Evolutionary conservation across 2,888 invertebrate species (phyloP), one percentile per base, ranked within the genome.

Genomic region (Plemyria rubiginata): DNA sequence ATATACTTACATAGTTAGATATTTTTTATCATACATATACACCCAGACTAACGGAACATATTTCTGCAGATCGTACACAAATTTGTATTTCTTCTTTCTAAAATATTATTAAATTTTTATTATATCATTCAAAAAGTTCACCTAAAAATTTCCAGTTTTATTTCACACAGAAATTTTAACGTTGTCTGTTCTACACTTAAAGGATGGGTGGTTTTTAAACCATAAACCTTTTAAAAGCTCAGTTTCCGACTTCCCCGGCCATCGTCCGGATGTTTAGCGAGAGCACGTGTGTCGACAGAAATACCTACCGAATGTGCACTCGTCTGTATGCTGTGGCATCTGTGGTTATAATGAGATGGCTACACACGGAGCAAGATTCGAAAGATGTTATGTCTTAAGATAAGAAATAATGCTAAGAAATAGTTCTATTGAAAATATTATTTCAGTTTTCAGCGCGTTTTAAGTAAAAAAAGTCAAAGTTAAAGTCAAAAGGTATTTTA

Each of bases 241-340:
- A 16, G 55, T 76, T 78, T 77, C 80, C 69, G 68, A 76, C 75
- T 80, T 82, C 79, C 81, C 73, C 73, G 73, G 71, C 67, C 70
- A 77, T 83, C 85, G 78, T 84, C 85, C 90, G 90, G 90, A 90
- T 90, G 90, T 87, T 86, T 85, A 86, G 79, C 73, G 70, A 61
- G 70, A 70, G 73, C 85, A 85, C 85, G 84, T 85, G 88, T 77
- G 73, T 62, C 45, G 73, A 64, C 78, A 62, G 76, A 84, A 86
- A 87, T 86, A 86, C 67, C 68, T n/a, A 62, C 40, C 16, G 45
- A 45, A 16, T 4, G 45, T 45, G 4, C 4, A 60, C 52, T 56
- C 56, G 9, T 7, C 9, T 15, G 4, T 56, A 56, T 48, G 48
- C 61, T 61, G 46, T 48, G 56, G 1, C 36, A 51, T 70, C 51